These are phyloP conservation scores for Orchesellides sinensis DNA, from an alignment of 2,888 invertebrate species.

Conservation along the genomic window DNA sequence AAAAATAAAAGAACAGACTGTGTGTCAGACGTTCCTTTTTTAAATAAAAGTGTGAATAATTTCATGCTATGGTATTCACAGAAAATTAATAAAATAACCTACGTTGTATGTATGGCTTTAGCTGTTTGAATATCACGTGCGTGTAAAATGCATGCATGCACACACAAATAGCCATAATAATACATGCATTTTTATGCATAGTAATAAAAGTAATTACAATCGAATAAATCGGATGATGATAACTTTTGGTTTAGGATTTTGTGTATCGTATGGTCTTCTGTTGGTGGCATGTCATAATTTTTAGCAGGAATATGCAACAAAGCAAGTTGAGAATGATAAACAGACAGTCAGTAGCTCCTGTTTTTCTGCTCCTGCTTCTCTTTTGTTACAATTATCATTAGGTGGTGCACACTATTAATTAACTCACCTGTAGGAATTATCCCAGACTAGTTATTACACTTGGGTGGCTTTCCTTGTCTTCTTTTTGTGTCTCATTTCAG, in stretches of 20 bases:
- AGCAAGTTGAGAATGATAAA: too few relatives aligned
- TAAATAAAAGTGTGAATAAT: not conserved
- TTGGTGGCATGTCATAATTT: conserved; percentile 33
- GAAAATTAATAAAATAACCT: not conserved
- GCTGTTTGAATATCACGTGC: conserved; percentile 26
- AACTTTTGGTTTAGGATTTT: not conserved
- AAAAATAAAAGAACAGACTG: too few relatives aligned
- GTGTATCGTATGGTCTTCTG: not conserved
- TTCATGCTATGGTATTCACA: not conserved
- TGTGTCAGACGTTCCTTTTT: not conserved
- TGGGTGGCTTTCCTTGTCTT: conserved; percentile 44
- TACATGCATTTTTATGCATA: not conserved
- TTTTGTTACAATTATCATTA: conserved; percentile 49
- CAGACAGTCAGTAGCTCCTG: too few relatives aligned
- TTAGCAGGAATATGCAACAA: not conserved
- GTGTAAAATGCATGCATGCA: conserved; percentile 18
- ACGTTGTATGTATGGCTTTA: too few relatives aligned
- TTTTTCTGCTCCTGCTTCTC: not conserved
- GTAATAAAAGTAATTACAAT: conserved; percentile 13
- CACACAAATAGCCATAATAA: not conserved
- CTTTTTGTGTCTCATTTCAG: not conserved
- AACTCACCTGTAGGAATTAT: conserved; percentile 41
- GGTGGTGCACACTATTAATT: conserved; percentile 54
- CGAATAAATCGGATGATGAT: conserved; percentile 34
- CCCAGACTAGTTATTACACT: conserved; percentile 43